Conservation (phyloP, 1,140 invertebrate genomes). For the Metopolophium dirhodum region DNA sequence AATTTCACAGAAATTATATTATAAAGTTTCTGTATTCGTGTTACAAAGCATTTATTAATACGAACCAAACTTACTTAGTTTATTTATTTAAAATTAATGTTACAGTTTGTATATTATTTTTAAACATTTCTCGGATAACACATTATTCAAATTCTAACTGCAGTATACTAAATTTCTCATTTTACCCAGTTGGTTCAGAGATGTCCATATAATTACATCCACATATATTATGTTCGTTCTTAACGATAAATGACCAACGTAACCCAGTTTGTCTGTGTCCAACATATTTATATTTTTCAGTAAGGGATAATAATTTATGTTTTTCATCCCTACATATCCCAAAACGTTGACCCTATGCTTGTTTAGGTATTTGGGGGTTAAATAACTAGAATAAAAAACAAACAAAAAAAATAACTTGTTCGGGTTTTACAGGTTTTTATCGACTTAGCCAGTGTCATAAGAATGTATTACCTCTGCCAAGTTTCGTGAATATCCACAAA, state of each 20-base stretch:
- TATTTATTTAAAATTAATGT: neutral
- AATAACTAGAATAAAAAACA: neutral
- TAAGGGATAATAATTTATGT: slow-evolving; percentile 39
- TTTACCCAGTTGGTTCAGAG: neutral
- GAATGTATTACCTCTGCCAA: slow-evolving; percentile 25
- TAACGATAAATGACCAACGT: neutral
- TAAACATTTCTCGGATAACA: neutral
- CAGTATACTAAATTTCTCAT: neutral
- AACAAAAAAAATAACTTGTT: slow-evolving; percentile 37
- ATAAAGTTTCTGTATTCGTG: neutral
- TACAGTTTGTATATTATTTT: neutral
- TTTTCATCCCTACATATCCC: slow-evolving; percentile 17
- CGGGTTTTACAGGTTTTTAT: slow-evolving; percentile 24
- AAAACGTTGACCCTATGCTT: slow-evolving; percentile 13
- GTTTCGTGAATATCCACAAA: neutral
- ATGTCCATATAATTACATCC: neutral
- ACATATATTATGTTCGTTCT: neutral
- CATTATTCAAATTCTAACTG: neutral
- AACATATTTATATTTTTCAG: slow-evolving; percentile 5
- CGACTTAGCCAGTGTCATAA: slow-evolving; percentile 23
- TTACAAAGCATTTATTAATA: neutral
- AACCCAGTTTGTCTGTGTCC: neutral
- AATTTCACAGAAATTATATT: neutral
- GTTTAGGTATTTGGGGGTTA: neutral
- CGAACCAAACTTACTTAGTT: neutral